A percentile compares a stretch with the other conserved stretches of the same genome.
Conservation (phyloP, 1,140 invertebrate genomes). For the Chelonus insularis region DNA sequence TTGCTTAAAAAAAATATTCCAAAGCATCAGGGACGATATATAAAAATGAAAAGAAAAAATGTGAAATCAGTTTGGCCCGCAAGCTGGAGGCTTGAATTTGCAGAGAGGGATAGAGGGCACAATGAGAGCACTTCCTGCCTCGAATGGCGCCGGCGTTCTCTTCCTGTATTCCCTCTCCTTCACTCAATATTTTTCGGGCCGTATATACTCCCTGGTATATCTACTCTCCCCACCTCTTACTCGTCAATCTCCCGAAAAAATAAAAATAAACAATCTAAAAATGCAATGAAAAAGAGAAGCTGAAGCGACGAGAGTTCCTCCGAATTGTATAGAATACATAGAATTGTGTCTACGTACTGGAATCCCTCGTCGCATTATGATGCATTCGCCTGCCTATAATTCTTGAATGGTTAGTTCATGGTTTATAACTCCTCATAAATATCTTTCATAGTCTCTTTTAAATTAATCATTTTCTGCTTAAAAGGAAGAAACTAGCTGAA, state of each 20-base stretch:
- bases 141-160: conserved; percentile 29
- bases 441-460: background rate
- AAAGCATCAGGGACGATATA: background rate
- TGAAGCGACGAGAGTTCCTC: conserved; percentile 12
- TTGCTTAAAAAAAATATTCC: background rate
- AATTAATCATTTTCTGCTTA: too few species aligned
- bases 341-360: conserved; percentile 8
- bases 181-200: conserved; percentile 22
- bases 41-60: conserved; percentile 5
- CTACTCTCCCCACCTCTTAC: background rate
- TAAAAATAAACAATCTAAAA: background rate
- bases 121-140: conserved; percentile 32
- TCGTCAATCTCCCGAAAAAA: background rate
- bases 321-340: background rate
- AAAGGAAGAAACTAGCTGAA: too few species aligned
- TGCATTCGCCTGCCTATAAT: conserved; percentile 21
- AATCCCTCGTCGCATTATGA: conserved; percentile 15
- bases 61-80: conserved; percentile 11
- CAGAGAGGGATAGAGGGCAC: conserved; percentile 20
- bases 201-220: background rate
- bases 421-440: conserved; percentile 13
- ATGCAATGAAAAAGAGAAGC: background rate
- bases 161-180: conserved; percentile 14
- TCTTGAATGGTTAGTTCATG: conserved; percentile 10
- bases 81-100: conserved; percentile 15